A percentile compares a stretch with the other conserved stretches of the same genome.
phyloP scores from a whole-genome alignment of 1,140 invertebrate species.

The Papilio aristodemus region DNA sequence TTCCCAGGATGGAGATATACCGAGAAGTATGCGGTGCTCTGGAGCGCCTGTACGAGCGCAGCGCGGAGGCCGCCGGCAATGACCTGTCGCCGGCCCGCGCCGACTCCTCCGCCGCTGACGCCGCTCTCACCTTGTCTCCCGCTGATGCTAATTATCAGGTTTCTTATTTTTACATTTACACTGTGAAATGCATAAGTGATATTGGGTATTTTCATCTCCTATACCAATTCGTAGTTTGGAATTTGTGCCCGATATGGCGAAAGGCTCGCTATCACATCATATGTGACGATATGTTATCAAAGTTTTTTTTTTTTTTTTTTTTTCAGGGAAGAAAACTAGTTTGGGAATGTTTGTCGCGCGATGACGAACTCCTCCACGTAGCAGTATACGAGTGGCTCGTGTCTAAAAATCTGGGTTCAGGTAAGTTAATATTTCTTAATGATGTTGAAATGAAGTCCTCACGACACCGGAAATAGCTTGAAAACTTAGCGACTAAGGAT shows the following conservation, averaged over 20 bases:
- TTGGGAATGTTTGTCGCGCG: slow-evolving; percentile 71
- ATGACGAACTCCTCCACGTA: slow-evolving; percentile 95
- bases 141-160: slow-evolving; percentile 78
- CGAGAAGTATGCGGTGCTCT: slow-evolving; percentile 91
- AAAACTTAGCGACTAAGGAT: too few species aligned
- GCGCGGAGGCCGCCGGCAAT: slow-evolving; percentile 66
- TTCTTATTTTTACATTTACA: slow-evolving; percentile 29
- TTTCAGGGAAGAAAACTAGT: slow-evolving; percentile 76
- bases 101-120: slow-evolving; percentile 57
- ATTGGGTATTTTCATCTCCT: too few species aligned
- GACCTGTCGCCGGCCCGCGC: slow-evolving; percentile 70
- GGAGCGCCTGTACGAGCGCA: slow-evolving; percentile 89
- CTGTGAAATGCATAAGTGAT: too few species aligned
- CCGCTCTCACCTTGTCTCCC: slow-evolving; percentile 64
- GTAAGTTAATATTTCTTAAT: too few species aligned
- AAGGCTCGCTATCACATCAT: too few species aligned
- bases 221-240: too few species aligned
- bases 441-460: too few species aligned
- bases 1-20: slow-evolving; percentile 90
- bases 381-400: slow-evolving; percentile 97
- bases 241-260: too few species aligned
- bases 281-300: too few species aligned
- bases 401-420: slow-evolving; percentile 80
- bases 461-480: too few species aligned
- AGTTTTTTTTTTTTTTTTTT: too few species aligned